phyloP scores from a whole-genome alignment of 2,888 invertebrate species.

The Trachelus stipa region DNA sequence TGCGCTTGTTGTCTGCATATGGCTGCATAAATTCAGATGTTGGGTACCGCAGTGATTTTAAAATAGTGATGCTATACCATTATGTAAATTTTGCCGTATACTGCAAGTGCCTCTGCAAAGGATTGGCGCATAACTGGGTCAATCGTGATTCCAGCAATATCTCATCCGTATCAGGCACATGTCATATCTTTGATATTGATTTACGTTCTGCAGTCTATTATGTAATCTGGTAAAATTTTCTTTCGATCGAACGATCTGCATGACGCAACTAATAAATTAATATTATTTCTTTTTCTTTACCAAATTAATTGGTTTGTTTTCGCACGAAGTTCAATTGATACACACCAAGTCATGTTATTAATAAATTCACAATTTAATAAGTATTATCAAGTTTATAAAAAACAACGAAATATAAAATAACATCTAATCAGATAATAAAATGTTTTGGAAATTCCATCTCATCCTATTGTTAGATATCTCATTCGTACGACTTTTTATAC shows the following conservation, averaged over 20 bases:
- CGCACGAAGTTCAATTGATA: too few relatives aligned
- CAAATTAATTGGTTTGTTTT: not conserved
- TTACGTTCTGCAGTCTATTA: not conserved
- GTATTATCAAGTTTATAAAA: not conserved
- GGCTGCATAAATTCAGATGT: not conserved
- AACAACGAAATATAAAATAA: not conserved
- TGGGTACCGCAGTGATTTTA: not conserved
- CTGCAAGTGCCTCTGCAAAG: not conserved
- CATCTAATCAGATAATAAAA: not conserved
- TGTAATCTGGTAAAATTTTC: not conserved
- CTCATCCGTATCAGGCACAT: not conserved
- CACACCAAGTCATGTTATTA: not conserved
- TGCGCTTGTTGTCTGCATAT: not conserved
- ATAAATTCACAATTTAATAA: not conserved
- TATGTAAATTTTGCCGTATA: not conserved
- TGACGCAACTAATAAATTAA: not conserved
- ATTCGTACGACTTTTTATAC: not conserved
- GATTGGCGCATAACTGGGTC: slow-evolving; percentile 46
- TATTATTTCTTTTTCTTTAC: too few relatives aligned
- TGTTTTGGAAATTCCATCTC: not conserved
- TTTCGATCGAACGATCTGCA: not conserved
- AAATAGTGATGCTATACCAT: not conserved
- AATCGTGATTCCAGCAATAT: slow-evolving; percentile 26
- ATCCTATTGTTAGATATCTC: not conserved
- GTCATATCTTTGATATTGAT: not conserved